These are phyloP conservation scores for Trilocha varians DNA, from an alignment of 2,888 invertebrate genomes.

Conservation along the genomic window DNA sequence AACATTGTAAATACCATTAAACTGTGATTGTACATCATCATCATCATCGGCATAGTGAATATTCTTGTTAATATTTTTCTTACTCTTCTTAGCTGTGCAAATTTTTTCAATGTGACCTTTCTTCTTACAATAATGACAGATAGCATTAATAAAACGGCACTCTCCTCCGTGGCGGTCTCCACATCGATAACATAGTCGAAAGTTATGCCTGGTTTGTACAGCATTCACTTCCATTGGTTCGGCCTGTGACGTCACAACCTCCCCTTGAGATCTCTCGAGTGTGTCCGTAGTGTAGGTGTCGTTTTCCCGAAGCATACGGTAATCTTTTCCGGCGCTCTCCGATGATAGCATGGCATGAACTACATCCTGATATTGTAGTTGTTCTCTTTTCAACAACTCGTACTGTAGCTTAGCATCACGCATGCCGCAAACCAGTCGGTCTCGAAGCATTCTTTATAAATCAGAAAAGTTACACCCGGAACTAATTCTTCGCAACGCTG, in stretches of 20 bases:
- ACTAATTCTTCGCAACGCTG: slow-evolving; percentile 13
- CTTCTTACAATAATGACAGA: no score
- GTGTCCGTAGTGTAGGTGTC: no score
- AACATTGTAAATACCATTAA: not conserved
- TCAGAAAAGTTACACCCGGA: slow-evolving; percentile 14
- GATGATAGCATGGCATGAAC: slow-evolving; percentile 13
- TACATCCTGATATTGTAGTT: slow-evolving; percentile 11
- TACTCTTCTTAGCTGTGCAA: no score
- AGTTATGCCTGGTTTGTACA: no score
- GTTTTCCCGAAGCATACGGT: slow-evolving; percentile 6
- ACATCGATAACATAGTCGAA: no score
- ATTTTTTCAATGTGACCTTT: no score
- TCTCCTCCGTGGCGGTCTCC: no score
- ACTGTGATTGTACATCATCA: not conserved
- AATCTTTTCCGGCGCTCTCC: slow-evolving; percentile 13
- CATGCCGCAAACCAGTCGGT: slow-evolving; percentile 17
- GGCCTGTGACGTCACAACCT: no score
- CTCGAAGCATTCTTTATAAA: slow-evolving; percentile 16
- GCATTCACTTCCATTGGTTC: no score
- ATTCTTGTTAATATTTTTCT: not conserved
- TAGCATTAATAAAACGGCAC: no score
- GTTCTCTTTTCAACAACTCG: slow-evolving; percentile 14
- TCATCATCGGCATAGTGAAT: not conserved
- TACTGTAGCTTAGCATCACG: slow-evolving; percentile 11
- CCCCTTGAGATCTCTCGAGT: no score